Evolutionary conservation across 1,140 invertebrate genomes (phyloP).

Genomic region (Diplogasteroides magnus): DNA sequence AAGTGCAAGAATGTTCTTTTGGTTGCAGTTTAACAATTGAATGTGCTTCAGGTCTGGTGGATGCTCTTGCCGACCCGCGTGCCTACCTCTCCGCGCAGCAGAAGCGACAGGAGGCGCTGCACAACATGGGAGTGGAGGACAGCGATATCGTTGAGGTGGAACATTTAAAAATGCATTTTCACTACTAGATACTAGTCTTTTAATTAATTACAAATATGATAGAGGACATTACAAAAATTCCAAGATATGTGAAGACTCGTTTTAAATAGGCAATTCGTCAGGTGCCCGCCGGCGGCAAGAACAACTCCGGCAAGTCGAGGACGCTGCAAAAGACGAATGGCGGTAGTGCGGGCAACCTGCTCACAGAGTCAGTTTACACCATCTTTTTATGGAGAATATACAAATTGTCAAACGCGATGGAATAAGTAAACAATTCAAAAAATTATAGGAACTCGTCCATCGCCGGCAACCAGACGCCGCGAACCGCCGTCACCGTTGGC

Average conservation of each 20-base stretch:
- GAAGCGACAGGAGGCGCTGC: constrained; percentile 82
- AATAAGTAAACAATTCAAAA: neutral
- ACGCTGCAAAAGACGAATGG: constrained; percentile 3
- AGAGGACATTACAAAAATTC: neutral
- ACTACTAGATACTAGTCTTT: constrained; percentile 2
- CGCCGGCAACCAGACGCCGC: too few relatives aligned
- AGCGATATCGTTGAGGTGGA: constrained; percentile 63
- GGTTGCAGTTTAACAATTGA: neutral
- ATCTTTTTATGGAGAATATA: neutral
- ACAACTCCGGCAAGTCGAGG: constrained; percentile 5
- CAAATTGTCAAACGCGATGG: neutral
- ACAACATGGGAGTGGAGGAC: constrained; percentile 85
- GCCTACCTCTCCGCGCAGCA: constrained; percentile 85
- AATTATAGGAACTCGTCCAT: too few relatives aligned
- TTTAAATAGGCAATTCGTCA: too few relatives aligned
- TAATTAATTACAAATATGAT: too few relatives aligned
- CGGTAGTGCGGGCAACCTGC: constrained; percentile 7
- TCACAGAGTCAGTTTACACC: constrained; percentile 2
- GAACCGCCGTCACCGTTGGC: neutral
- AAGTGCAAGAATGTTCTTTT: too few relatives aligned
- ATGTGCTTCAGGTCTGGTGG: constrained; percentile 74
- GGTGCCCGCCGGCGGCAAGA: neutral
- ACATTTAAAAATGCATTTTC: constrained; percentile 2
- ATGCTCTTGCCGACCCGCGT: constrained; percentile 87
- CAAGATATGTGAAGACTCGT: too few relatives aligned